phyloP scores from a whole-genome alignment of 2,888 invertebrate species.

The Euphydryas editha region DNA sequence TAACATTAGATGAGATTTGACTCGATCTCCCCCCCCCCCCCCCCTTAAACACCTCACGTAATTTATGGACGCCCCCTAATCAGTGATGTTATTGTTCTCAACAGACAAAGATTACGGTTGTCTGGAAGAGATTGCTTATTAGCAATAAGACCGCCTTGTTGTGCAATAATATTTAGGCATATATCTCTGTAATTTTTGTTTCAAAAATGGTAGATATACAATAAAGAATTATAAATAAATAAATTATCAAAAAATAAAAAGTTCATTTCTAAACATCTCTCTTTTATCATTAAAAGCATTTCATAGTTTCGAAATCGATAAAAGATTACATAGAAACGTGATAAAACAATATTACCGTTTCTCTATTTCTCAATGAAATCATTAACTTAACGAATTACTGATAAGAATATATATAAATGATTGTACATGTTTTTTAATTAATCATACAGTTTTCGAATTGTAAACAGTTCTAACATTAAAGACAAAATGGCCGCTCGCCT shows the following conservation, averaged over 20 bases:
- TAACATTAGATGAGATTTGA: too few relatives aligned
- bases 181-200: too few relatives aligned
- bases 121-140: too few relatives aligned
- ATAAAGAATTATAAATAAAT: not conserved
- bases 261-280: not conserved
- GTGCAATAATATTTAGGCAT: too few relatives aligned
- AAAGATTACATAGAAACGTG: conserved; percentile 3
- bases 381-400: not conserved
- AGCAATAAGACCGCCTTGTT: too few relatives aligned
- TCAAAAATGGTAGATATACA: too few relatives aligned
- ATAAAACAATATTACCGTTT: not conserved
- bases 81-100: too few relatives aligned
- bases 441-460: conserved; percentile 16
- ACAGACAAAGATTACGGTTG: too few relatives aligned
- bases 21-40: too few relatives aligned
- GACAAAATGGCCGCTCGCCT: conserved; percentile 40
- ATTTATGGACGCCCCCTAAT: too few relatives aligned
- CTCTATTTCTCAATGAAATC: not conserved
- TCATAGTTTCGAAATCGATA: not conserved
- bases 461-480: conserved; percentile 1
- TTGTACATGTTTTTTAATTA: not conserved
- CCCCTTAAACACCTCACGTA: too few relatives aligned
- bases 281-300: not conserved
- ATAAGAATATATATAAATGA: conserved; percentile 29
- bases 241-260: too few relatives aligned